These are phyloP conservation scores for Pogonocichla stellata DNA, from an alignment of 2,113 vertebrate genomes.

Conservation along the genomic window DNA sequence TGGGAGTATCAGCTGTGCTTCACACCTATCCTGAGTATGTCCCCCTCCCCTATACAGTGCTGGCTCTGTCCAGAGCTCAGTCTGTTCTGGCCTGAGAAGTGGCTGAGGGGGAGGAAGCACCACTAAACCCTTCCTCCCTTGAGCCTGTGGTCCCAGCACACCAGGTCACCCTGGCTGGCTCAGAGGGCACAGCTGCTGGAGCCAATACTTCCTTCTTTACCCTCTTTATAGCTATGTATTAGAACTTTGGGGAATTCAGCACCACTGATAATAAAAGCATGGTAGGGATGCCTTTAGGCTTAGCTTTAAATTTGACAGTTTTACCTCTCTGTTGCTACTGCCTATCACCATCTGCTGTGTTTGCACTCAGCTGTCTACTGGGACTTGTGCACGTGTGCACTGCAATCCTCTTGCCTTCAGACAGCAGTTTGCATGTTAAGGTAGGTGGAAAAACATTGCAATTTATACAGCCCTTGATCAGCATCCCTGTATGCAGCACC, in stretches of 20 bases:
- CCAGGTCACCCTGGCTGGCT: accelerated
- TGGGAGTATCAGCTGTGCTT: not conserved
- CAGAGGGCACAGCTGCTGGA: not conserved
- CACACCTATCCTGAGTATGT: not conserved
- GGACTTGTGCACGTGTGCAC: not conserved
- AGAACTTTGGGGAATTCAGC: not conserved
- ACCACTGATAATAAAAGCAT: not conserved
- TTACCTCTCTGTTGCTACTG: conserved; percentile 15
- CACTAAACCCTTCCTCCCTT: accelerated
- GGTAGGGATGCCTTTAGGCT: not conserved
- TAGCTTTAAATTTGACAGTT: not conserved
- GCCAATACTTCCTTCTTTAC: not conserved
- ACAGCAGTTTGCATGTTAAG: not conserved
- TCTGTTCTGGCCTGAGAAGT: not conserved
- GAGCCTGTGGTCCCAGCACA: not conserved
- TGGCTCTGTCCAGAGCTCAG: not conserved
- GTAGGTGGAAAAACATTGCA: not conserved
- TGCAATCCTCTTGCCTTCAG: not conserved
- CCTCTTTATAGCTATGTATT: not conserved
- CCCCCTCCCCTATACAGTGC: not conserved
- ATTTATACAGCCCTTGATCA: not conserved
- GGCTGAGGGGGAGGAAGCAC: not conserved
- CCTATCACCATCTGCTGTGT: conserved; percentile 31
- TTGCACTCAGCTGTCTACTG: not conserved
- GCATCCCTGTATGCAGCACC: not conserved